Conservation (phyloP, 2,113 vertebrate genomes). For the Oreocharis arfaki region DNA sequence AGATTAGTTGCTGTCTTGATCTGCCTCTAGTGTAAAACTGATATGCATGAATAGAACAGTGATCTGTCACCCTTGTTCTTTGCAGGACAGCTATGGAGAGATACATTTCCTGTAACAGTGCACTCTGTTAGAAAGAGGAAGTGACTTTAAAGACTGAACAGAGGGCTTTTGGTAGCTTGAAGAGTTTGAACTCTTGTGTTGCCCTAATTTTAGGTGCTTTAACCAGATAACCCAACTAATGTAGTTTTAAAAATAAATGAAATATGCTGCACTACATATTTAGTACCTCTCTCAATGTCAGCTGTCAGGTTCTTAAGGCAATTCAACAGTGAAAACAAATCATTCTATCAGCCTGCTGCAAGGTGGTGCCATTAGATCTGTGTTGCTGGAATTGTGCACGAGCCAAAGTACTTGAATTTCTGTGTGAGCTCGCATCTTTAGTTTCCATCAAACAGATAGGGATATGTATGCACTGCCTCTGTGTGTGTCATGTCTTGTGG, state of each 20-base stretch:
- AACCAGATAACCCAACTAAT: not conserved
- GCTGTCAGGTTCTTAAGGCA: not conserved
- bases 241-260: not conserved
- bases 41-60: not conserved
- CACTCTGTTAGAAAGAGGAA: not conserved
- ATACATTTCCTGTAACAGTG: not conserved
- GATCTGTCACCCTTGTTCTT: not conserved
- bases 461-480: rapidly evolving
- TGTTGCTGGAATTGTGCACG: not conserved
- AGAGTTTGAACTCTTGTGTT: not conserved
- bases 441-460: not conserved
- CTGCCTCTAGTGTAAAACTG: not conserved
- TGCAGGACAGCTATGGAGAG: not conserved
- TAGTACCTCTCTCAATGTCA: not conserved
- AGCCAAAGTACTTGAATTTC: not conserved
- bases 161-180: not conserved
- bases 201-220: not conserved
- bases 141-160: not conserved
- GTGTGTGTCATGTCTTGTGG: not conserved
- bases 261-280: not conserved
- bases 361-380: not conserved
- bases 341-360: not conserved
- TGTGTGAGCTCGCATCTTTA: not conserved
- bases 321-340: not conserved
- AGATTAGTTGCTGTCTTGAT: not conserved